These are phyloP conservation scores for Mormyrus hasselquistii DNA, from an alignment of 2,797 vertebrate species.

Conservation along the genomic window DNA sequence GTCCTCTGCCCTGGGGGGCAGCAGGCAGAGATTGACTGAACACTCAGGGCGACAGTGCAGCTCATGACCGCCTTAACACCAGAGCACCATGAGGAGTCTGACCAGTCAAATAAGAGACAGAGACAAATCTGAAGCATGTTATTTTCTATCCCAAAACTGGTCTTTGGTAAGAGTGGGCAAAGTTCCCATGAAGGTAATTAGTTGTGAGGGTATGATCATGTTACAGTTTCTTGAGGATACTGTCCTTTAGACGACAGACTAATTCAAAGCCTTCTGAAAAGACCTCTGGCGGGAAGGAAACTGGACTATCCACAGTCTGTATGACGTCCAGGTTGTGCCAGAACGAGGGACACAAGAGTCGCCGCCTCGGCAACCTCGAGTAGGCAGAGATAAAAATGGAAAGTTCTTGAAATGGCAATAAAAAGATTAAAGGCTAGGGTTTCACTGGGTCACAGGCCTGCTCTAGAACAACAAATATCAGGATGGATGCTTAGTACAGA, in stretches of 20 bases:
- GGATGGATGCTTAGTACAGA: not conserved
- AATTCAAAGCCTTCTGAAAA: not conserved
- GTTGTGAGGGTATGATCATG: not conserved
- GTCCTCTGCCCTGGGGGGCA: not conserved
- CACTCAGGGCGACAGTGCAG: not conserved
- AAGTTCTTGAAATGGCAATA: not conserved
- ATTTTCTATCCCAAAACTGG: not conserved
- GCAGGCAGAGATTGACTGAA: not conserved
- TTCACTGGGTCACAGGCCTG: not conserved
- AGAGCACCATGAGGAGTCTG: not conserved
- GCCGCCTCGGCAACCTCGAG: not conserved
- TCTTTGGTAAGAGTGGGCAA: not conserved
- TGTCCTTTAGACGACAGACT: not conserved
- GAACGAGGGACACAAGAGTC: not conserved
- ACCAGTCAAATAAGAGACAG: not conserved
- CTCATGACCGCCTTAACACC: not conserved
- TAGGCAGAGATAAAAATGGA: conserved; percentile 1
- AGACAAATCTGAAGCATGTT: not conserved
- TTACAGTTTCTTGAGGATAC: not conserved
- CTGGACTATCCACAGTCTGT: not conserved
- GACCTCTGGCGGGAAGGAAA: not conserved
- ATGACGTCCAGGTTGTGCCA: not conserved
- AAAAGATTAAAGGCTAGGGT: not conserved
- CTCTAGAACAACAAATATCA: not conserved
- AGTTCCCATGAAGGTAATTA: not conserved